Conservation (phyloP, 2,113 vertebrate genomes). For the Lepisosteus osseus region DNA sequence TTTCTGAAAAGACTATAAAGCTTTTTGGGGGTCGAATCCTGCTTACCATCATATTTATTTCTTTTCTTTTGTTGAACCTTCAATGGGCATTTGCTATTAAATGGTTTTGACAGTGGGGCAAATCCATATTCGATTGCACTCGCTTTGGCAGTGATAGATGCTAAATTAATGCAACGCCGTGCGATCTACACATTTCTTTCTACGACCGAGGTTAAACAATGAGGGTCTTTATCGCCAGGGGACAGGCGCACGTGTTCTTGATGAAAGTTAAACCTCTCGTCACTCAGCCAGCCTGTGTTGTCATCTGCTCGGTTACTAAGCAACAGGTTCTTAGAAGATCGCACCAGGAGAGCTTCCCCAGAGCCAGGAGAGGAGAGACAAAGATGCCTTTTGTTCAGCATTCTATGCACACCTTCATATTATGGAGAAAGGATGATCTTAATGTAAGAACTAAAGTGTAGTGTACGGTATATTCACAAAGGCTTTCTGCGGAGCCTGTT, state of each 20-base stretch:
- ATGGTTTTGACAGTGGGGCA: too few species aligned
- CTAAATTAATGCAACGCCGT: too few species aligned
- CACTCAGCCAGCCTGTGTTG: not conserved
- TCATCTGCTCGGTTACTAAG: conserved; percentile 1
- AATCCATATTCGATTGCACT: too few species aligned
- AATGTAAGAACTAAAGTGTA: not conserved
- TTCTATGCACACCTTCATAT: not conserved
- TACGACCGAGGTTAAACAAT: not conserved
- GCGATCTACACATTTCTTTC: not conserved
- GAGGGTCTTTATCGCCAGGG: not conserved
- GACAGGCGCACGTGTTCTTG: not conserved
- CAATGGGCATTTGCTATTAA: too few species aligned
- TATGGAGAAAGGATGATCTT: not conserved
- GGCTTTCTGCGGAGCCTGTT: too few species aligned
- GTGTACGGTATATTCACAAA: not conserved
- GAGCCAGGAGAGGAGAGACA: not conserved
- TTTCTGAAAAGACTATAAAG: too few species aligned
- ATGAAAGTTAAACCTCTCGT: conserved; percentile 13
- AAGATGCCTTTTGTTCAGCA: not conserved
- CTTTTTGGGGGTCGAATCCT: too few species aligned
- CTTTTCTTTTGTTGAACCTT: too few species aligned
- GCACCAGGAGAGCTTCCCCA: not conserved
- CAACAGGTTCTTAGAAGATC: not conserved
- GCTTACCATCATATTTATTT: too few species aligned
- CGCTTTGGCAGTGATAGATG: too few species aligned